A percentile compares a stretch with the other conserved stretches of the same genome.
Conservation (phyloP, 2,888 invertebrate genomes). For the Orchestes rusci region DNA sequence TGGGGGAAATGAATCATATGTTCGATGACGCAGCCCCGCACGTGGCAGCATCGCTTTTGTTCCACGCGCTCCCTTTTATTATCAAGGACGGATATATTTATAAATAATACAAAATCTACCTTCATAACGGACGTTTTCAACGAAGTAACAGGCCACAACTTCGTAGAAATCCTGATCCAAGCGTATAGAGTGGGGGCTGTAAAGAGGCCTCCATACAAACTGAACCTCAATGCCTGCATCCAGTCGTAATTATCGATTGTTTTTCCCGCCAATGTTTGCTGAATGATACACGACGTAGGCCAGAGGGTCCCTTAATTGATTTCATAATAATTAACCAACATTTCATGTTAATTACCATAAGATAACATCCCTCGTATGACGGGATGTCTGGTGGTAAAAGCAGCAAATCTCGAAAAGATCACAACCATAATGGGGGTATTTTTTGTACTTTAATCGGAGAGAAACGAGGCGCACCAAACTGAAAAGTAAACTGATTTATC, state of each 20-base stretch:
- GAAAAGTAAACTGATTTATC: no score
- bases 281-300: slow-evolving; percentile 66
- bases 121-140: slow-evolving; percentile 65
- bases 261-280: slow-evolving; percentile 63
- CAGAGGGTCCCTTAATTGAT: slow-evolving; percentile 59
- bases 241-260: slow-evolving; percentile 60
- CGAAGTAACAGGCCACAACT: slow-evolving; percentile 67
- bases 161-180: slow-evolving; percentile 71
- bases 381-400: slow-evolving; percentile 46
- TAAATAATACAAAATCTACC: no score
- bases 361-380: slow-evolving; percentile 60
- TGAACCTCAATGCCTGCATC: slow-evolving; percentile 63
- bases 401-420: slow-evolving; percentile 45
- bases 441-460: no score
- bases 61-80: no score
- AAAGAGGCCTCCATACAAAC: slow-evolving; percentile 72
- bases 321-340: no score
- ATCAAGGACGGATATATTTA: no score
- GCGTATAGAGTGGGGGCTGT: slow-evolving; percentile 75
- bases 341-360: no score
- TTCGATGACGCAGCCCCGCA: no score
- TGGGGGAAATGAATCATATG: no score
- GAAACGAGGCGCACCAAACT: no score
- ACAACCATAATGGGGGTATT: no score
- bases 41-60: no score